Evolutionary conservation across 2,888 invertebrate species (phyloP).

Genomic region (Trissoscelio sp.): DNA sequence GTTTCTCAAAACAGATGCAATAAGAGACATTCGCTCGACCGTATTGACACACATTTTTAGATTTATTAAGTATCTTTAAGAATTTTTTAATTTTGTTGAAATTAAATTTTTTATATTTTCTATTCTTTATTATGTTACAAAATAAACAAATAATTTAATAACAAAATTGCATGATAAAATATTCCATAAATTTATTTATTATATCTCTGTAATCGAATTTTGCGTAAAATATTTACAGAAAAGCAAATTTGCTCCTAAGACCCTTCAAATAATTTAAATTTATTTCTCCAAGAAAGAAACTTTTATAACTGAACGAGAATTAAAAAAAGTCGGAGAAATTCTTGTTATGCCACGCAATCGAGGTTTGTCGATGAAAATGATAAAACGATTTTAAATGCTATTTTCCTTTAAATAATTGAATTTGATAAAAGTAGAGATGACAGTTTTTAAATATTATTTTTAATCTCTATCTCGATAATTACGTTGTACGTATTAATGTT

Average conservation of each 20-base stretch:
- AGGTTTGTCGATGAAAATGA: background rate
- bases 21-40: background rate
- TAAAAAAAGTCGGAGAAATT: background rate
- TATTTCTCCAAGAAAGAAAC: background rate
- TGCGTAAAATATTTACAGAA: background rate
- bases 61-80: background rate
- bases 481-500: background rate
- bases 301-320: background rate
- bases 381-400: background rate
- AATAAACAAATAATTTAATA: no score
- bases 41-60: background rate
- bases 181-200: no score
- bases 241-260: background rate
- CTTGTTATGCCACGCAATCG: conserved; percentile 1
- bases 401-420: background rate
- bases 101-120: no score
- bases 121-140: no score
- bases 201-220: no score
- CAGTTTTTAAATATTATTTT: background rate
- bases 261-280: background rate
- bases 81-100: background rate
- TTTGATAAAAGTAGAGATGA: background rate
- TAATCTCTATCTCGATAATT: background rate
- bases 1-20: background rate
- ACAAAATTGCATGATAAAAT: no score